Base-by-base conservation (phyloP, 2,888 invertebrate species). In the Tenthredo distinguenda region DNA sequence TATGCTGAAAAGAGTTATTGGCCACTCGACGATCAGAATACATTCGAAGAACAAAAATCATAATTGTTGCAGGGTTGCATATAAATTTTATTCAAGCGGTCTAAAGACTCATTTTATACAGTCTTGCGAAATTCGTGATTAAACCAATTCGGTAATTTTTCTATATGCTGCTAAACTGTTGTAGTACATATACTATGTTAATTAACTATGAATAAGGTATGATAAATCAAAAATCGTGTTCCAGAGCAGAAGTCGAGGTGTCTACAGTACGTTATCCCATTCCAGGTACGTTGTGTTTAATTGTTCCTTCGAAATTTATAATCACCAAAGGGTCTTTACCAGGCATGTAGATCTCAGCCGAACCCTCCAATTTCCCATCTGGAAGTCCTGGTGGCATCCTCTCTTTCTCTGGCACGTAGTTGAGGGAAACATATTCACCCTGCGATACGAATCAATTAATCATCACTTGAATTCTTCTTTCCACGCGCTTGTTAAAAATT, bases 371-470 rank as follows among this genome's bases (percentile, higher is more conserved):
- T n/a, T 68, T 74, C 21, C 87, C 87, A 10, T 88, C 87, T 2
- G 87, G 86, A 40, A 87, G 2, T 21, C 85, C 87, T 10, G 87
- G 65, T 58, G 87, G 87, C 34, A 88, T 58, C n/a, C 76, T 76
- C 0, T 85, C 55, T 15, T 50, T 31, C 2, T 87, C 79, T 1
- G 85, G 43, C 15, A 55, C 21, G 83, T 85, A 87, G 4, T 86
- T 55, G 6, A 12, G 2, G 1, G 86, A 40, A 5, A n/a, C 18
- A 74, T 76, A 87, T 1, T 85, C 79, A 55, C 86, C 87, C 88
- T 88, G 68, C 7, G 82, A 34, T 40, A 55, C 55, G 65, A 43
- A 84, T 47, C 4, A 3, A 62, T 15, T 15, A 47, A 47, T 47
- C 0, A 15, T 47, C 12, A 47, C 47, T 15, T 18, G 72, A 21